Percentiles rank a stretch among this genome's conserved stretches.
Evolutionary conservation across 2,888 invertebrate species (phyloP).

Genomic region (Agrotis clavis): DNA sequence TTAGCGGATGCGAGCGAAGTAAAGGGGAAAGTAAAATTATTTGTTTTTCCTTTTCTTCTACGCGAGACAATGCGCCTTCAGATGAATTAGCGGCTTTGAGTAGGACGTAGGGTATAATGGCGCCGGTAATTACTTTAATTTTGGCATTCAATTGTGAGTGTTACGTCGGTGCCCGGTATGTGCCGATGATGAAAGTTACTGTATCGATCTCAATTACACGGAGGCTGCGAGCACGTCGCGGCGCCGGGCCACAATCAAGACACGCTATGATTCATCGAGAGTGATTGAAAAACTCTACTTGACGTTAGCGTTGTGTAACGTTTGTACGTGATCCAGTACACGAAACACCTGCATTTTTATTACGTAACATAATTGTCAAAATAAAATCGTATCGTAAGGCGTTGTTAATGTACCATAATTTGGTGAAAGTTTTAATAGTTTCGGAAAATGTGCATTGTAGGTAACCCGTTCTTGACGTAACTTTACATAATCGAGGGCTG

Average conservation of each 20-base stretch:
- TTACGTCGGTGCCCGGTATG: constrained; percentile 76
- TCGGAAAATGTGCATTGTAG: constrained; percentile 63
- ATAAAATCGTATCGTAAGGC: constrained; percentile 82
- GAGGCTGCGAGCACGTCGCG: constrained; percentile 74
- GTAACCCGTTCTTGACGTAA: constrained; percentile 44
- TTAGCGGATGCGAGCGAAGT: constrained; percentile 86
- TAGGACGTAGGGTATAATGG: constrained; percentile 67
- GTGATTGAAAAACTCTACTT: constrained; percentile 83
- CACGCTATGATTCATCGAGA: constrained; percentile 80
- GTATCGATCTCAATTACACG: constrained; percentile 79
- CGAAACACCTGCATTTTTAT: constrained; percentile 78
- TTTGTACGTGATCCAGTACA: constrained; percentile 87
- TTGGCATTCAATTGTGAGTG: constrained; percentile 74
- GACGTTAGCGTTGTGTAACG: constrained; percentile 86
- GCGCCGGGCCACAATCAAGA: constrained; percentile 68
- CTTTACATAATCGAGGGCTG: constrained; percentile 43
- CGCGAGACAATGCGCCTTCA: constrained; percentile 76
- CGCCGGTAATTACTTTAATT: constrained; percentile 77
- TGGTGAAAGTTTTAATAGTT: constrained; percentile 82
- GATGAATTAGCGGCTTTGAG: constrained; percentile 67
- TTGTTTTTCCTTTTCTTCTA: constrained; percentile 86
- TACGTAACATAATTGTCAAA: constrained; percentile 88
- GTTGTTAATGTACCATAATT: constrained; percentile 79
- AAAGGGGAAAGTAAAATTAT: constrained; percentile 90
- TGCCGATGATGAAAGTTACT: constrained; percentile 84